Percentiles rank a stretch among this genome's conserved stretches.
These are phyloP conservation scores for Pelusios castaneus DNA, from an alignment of 2,113 vertebrate species.

Conservation along the genomic window DNA sequence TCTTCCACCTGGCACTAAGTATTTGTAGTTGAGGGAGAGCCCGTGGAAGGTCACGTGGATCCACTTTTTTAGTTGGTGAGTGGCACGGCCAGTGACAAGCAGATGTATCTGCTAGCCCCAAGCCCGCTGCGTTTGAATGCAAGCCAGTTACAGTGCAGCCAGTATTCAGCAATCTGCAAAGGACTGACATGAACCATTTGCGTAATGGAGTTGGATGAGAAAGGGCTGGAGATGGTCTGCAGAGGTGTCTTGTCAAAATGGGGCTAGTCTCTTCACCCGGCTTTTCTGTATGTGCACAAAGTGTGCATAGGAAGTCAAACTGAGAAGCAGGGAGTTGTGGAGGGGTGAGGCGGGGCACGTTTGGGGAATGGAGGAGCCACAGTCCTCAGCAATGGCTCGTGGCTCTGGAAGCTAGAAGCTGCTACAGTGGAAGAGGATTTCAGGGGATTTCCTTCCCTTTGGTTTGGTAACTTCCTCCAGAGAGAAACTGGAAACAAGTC, in stretches of 20 bases:
- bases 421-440: neutral
- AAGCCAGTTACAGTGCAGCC: accelerated
- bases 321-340: neutral
- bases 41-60: too few relatives aligned
- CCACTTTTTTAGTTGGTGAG: too few relatives aligned
- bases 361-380: neutral
- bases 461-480: too few relatives aligned
- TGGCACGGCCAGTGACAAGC: too few relatives aligned
- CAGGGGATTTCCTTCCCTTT: neutral
- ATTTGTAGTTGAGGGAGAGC: too few relatives aligned
- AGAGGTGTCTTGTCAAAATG: too few relatives aligned
- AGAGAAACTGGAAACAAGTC: too few relatives aligned
- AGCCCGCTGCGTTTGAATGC: accelerated
- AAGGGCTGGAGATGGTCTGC: neutral
- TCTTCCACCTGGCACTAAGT: too few relatives aligned
- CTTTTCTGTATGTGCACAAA: neutral
- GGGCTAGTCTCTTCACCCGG: neutral
- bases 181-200: too few relatives aligned
- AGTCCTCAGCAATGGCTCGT: neutral
- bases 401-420: neutral
- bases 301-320: too few relatives aligned
- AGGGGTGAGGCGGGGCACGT: neutral
- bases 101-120: neutral
- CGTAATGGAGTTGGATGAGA: accelerated
- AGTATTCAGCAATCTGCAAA: too few relatives aligned